A percentile compares a stretch with the other conserved stretches of the same genome.
These are phyloP conservation scores for Caenorhabditis plicata DNA, from an alignment of 2,888 invertebrate genomes.

Conservation along the genomic window DNA sequence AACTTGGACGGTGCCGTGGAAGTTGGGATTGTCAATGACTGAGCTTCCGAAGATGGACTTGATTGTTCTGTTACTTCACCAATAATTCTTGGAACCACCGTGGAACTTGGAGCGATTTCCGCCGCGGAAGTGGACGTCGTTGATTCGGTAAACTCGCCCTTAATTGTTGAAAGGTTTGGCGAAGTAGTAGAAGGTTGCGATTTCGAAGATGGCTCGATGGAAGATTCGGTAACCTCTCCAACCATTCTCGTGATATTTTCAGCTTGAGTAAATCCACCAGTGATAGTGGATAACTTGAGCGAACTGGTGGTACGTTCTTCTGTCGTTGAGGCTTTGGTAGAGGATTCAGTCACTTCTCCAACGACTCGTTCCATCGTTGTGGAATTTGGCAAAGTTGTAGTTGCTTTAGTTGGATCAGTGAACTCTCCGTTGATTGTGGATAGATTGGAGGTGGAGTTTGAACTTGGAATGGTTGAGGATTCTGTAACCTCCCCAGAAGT, in stretches of 20 bases:
- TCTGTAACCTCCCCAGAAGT: neutral
- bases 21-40: neutral
- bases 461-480: neutral
- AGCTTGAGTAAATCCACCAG: neutral
- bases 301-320: neutral
- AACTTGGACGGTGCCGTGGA: neutral
- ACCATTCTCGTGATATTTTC: neutral
- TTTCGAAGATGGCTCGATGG: neutral
- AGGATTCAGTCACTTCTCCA: neutral
- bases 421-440: neutral
- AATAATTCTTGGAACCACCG: no score
- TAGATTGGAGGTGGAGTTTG: neutral
- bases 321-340: neutral
- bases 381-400: no score
- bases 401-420: neutral
- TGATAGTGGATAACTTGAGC: neutral
- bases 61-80: neutral
- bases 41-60: neutral
- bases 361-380: no score
- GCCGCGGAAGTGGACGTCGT: neutral
- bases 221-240: neutral
- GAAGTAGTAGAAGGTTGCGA: neutral
- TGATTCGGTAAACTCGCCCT: slow-evolving; percentile 1
- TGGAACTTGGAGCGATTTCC: no score
- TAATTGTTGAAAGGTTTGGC: slow-evolving; percentile 2